Evolutionary conservation across 2,113 vertebrate species (phyloP), one percentile per base, ranked within the genome.

Genomic region (Lophius piscatorius): DNA sequence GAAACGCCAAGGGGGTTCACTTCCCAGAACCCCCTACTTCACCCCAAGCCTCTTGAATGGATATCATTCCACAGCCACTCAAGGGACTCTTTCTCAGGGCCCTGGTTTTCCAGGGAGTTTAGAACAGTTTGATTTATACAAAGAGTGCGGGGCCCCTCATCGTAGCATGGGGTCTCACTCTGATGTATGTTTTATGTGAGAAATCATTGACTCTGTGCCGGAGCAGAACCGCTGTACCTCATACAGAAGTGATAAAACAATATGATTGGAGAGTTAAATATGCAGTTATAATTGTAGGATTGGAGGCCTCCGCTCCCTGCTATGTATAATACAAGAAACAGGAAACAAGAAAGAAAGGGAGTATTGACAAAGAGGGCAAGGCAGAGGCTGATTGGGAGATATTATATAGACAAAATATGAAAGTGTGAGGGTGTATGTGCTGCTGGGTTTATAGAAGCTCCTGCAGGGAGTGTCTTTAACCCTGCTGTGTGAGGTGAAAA

Each of bases 91-190:
- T 85, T 87, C 84, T 81, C 84, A 84, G 74, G 77, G 66, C 49
- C 67, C 45, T 0, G 38, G 66, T 74, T 83, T 83, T 82, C 66
- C 69, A 36, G 39, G 63, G 73, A 80, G 78, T 78, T 76, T 54
- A 59, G 61, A 73, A 45, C 41, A 4, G 69, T 63, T 75, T 87
- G 86, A 88, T 88, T 89, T 85, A 88, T 83, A 80, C 85, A 83
- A 80, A 74, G 70, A 67, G 59, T 48, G 54, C 36, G 57, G 82
- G 88, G 70, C 68, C 80, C 65, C 70, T 71, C 31, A 49, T 66
- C 22, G 14, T 60, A 64, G 59, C 76, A 73, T 65, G 69, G 76
- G 78, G 79, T 80, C 78, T 76, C 58, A 54, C 57, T 85, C 69
- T 83, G 77, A 82, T 80, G 47, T 82, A 69, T 78, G 76, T 70